phyloP scores from a whole-genome alignment of 2,113 vertebrate species.

The Andinoacara biseriatus region DNA sequence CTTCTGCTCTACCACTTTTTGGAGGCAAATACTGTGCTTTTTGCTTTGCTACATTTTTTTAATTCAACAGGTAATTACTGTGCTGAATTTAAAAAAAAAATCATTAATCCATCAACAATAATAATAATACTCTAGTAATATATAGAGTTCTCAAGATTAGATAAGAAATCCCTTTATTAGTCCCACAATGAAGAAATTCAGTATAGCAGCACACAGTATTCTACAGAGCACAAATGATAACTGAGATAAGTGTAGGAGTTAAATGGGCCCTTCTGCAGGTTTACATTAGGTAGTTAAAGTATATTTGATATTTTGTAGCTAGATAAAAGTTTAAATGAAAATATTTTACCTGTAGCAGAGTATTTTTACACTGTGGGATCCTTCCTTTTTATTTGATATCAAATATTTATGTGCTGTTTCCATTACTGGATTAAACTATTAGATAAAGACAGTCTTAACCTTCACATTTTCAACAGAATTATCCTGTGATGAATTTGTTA shows the following conservation, averaged over 20 bases:
- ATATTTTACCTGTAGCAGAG: background rate
- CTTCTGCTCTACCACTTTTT: too few species aligned
- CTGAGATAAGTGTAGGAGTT: too few species aligned
- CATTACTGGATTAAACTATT: background rate
- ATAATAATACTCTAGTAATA: background rate
- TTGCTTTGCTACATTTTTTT: background rate
- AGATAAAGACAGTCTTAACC: background rate
- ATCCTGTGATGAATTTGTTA: background rate
- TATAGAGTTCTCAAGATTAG: background rate
- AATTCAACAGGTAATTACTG: background rate
- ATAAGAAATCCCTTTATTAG: too few species aligned
- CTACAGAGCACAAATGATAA: too few species aligned
- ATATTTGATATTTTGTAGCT: background rate
- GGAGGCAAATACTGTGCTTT: too few species aligned
- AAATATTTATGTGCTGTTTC: background rate
- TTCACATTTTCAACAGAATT: background rate
- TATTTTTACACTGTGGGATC: background rate
- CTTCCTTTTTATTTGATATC: background rate
- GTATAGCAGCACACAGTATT: too few species aligned
- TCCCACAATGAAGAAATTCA: too few species aligned
- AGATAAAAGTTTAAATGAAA: background rate
- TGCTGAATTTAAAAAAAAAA: fast-evolving
- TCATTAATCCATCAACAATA: background rate
- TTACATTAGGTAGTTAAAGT: background rate
- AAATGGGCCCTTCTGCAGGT: background rate